Percentiles rank a stretch among this genome's conserved stretches.
phyloP scores from a whole-genome alignment of 2,797 vertebrate species.

The Channallabes apus region DNA sequence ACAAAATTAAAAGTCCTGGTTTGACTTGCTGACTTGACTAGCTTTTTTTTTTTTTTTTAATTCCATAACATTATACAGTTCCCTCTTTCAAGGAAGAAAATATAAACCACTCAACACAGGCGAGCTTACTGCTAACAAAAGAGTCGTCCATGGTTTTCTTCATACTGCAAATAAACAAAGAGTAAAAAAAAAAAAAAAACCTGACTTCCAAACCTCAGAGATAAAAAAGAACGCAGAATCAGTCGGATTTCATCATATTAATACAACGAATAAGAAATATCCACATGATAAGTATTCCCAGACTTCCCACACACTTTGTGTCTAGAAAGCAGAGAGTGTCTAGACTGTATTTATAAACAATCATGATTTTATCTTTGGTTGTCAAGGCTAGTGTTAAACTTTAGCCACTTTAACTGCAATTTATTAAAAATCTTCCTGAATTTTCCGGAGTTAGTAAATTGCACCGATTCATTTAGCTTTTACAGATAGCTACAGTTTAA shows the following conservation, averaged over 20 bases:
- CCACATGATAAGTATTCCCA: not conserved
- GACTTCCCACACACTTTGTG: not conserved
- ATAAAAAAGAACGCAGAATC: not conserved
- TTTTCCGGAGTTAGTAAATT: slow-evolving; percentile 5
- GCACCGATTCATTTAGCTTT: not conserved
- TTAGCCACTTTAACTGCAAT: too few species aligned
- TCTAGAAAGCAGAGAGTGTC: not conserved
- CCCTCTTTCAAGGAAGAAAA: not conserved
- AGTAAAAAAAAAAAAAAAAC: not conserved
- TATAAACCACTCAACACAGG: not conserved
- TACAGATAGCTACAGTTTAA: not conserved
- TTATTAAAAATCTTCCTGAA: not conserved
- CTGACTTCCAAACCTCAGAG: not conserved
- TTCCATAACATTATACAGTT: not conserved
- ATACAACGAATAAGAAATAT: too few species aligned
- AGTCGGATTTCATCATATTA: not conserved
- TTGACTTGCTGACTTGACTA: too few species aligned
- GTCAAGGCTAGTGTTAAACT: not conserved
- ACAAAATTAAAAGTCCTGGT: too few species aligned
- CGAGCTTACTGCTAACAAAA: not conserved
- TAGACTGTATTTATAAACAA: not conserved
- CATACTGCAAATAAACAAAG: not conserved
- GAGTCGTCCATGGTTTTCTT: not conserved
- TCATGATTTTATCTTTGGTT: not conserved
- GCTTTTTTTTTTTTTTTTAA: too few species aligned